A percentile compares a stretch with the other conserved stretches of the same genome.
Evolutionary conservation across 1,140 invertebrate genomes (phyloP).

Genomic region (Drosophila triauraria): DNA sequence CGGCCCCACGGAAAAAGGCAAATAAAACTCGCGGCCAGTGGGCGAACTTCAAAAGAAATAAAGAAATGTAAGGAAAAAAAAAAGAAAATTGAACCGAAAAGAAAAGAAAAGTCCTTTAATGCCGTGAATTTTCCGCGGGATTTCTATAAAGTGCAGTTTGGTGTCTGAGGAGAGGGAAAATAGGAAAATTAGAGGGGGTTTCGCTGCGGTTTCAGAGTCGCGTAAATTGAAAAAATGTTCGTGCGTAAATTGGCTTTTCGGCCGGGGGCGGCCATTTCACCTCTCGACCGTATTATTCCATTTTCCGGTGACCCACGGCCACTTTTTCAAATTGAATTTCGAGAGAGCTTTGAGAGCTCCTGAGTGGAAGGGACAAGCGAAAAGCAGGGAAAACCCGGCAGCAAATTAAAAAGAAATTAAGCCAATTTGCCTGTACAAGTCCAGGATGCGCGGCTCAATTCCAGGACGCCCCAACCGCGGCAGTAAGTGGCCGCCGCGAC

Average conservation of each 20-base stretch:
- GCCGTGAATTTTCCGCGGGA: slow-evolving; percentile 79
- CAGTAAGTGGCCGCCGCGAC: slow-evolving; percentile 39
- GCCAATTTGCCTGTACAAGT: slow-evolving; percentile 70
- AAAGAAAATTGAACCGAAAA: slow-evolving; percentile 14
- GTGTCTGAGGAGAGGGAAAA: not conserved
- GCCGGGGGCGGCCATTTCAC: slow-evolving; percentile 44
- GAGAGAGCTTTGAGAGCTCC: slow-evolving; percentile 27
- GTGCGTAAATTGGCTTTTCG: slow-evolving; percentile 79
- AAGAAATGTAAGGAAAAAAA: slow-evolving; percentile 41
- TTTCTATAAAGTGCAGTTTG: slow-evolving; percentile 75
- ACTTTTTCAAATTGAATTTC: slow-evolving; percentile 83
- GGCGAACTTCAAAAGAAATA: slow-evolving; percentile 82
- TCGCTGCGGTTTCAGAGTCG: slow-evolving; percentile 62
- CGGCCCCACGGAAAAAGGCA: slow-evolving; percentile 63
- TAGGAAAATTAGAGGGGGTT: slow-evolving; percentile 35
- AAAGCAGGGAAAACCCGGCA: slow-evolving; percentile 48
- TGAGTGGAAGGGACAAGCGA: slow-evolving; percentile 29
- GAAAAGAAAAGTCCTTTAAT: slow-evolving; percentile 77
- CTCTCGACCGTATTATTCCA: slow-evolving; percentile 50
- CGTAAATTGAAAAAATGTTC: slow-evolving; percentile 80
- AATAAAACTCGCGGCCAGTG: slow-evolving; percentile 70
- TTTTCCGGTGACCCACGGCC: slow-evolving; percentile 35
- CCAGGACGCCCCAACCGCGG: slow-evolving; percentile 18
- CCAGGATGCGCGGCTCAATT: slow-evolving; percentile 58
- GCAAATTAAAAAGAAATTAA: slow-evolving; percentile 84